A percentile compares a stretch with the other conserved stretches of the same genome.
These are phyloP conservation scores for Neodontobutis hainanensis DNA, from an alignment of 2,113 vertebrate genomes.

Conservation along the genomic window DNA sequence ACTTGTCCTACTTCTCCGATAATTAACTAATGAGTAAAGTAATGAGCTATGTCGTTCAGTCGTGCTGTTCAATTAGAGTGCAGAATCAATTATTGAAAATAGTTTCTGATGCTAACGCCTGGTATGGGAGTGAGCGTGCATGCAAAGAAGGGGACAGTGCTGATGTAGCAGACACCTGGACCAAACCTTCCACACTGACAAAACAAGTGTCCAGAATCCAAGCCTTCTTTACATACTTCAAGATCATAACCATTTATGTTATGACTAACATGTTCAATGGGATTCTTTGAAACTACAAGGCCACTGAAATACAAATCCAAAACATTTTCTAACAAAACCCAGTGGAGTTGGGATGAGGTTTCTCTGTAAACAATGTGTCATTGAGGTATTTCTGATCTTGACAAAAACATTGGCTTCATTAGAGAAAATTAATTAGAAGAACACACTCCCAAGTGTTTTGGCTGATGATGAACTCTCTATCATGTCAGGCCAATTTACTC, in stretches of 20 bases:
- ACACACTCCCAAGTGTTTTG: constrained; percentile 78
- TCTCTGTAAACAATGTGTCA: constrained; percentile 73
- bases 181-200: constrained; percentile 5
- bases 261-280: constrained; percentile 10
- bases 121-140: constrained; percentile 45
- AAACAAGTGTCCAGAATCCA: neutral
- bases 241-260: neutral
- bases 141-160: constrained; percentile 47
- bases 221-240: neutral
- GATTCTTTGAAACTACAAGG: constrained; percentile 4
- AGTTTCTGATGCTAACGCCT: constrained; percentile 87
- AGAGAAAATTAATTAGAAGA: constrained; percentile 82
- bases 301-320: constrained; percentile 3
- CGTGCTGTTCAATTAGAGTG: constrained; percentile 99
- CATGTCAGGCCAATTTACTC: constrained; percentile 77
- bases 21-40: constrained; percentile 99
- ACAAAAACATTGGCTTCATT: constrained; percentile 79
- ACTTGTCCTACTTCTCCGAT: constrained; percentile 99
- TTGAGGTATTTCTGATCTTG: constrained; percentile 73
- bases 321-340: constrained; percentile 26
- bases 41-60: constrained; percentile 99
- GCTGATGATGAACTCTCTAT: constrained; percentile 81
- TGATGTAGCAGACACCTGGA: constrained; percentile 43
- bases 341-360: constrained; percentile 54
- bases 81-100: constrained; percentile 99